phyloP scores from a whole-genome alignment of 2,888 invertebrate genomes.

The Idaea biselata region DNA sequence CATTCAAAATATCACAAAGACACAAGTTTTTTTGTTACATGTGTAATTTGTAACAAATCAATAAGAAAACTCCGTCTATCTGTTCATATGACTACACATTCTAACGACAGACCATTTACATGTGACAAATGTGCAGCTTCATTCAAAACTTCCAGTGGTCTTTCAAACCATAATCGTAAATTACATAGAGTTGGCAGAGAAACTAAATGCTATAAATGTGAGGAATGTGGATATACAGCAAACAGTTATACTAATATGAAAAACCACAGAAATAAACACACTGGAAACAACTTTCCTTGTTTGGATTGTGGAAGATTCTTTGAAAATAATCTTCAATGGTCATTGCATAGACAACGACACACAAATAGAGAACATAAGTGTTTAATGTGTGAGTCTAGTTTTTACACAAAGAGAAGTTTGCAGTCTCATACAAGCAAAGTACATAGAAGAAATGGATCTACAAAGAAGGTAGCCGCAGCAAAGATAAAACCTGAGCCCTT shows the following conservation, averaged over 20 bases:
- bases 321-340: slow-evolving; percentile 42
- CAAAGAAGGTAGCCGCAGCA: too few relatives aligned
- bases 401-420: slow-evolving; percentile 37
- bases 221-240: slow-evolving; percentile 51
- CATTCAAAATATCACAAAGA: slow-evolving; percentile 49
- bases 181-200: slow-evolving; percentile 50
- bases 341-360: slow-evolving; percentile 52
- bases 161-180: slow-evolving; percentile 52
- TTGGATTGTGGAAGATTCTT: slow-evolving; percentile 56
- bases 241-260: slow-evolving; percentile 33
- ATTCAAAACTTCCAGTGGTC: slow-evolving; percentile 55
- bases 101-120: slow-evolving; percentile 46
- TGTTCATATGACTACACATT: slow-evolving; percentile 57
- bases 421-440: slow-evolving; percentile 25
- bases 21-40: slow-evolving; percentile 26
- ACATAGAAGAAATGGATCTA: slow-evolving; percentile 16
- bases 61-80: slow-evolving; percentile 38
- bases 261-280: slow-evolving; percentile 49
- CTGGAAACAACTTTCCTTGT: slow-evolving; percentile 47
- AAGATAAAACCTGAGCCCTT: too few relatives aligned
- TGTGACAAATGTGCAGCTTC: slow-evolving; percentile 62
- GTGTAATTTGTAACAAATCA: slow-evolving; percentile 47
- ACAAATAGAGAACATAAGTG: slow-evolving; percentile 52
- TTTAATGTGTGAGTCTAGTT: slow-evolving; percentile 49
- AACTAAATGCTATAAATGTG: slow-evolving; percentile 43